Percentiles rank a stretch among this genome's conserved stretches.
Evolutionary conservation across 2,113 vertebrate genomes (phyloP).

Genomic region (Onychorhynchus coronatus): DNA sequence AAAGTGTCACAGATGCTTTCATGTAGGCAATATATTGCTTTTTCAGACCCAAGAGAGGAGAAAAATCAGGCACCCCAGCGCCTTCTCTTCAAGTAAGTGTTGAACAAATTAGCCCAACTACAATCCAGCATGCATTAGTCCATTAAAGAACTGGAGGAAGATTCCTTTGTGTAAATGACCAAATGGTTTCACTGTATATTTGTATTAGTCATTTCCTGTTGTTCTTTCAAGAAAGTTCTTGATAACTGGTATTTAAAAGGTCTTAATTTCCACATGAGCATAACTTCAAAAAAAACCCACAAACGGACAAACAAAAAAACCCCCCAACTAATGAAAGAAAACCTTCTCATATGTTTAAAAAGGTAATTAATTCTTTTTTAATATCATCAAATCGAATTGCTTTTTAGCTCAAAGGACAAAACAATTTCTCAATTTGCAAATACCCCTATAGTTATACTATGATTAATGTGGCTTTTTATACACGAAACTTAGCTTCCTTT

Average conservation of each 20-base stretch:
- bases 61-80: slow-evolving; percentile 3
- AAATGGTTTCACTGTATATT: slow-evolving; percentile 31
- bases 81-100: slow-evolving; percentile 54
- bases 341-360: slow-evolving; percentile 12
- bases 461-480: neutral
- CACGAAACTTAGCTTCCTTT: neutral
- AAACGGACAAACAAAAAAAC: neutral
- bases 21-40: slow-evolving; percentile 42
- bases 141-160: slow-evolving; percentile 51
- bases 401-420: neutral
- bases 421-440: neutral
- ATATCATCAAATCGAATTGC: neutral
- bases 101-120: slow-evolving; percentile 48
- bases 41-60: slow-evolving; percentile 35
- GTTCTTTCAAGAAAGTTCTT: slow-evolving; percentile 50
- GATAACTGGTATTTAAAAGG: slow-evolving; percentile 25
- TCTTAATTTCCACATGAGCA: slow-evolving; percentile 26
- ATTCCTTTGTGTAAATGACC: slow-evolving; percentile 32
- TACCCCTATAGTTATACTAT: neutral
- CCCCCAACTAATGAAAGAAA: neutral
- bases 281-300: neutral
- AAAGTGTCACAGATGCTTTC: slow-evolving; percentile 53
- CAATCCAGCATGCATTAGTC: slow-evolving; percentile 49
- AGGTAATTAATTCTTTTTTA: neutral
- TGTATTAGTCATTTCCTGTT: slow-evolving; percentile 70